phyloP scores from a whole-genome alignment of 1,140 invertebrate species.

The Pseudachorutes palmiensis region DNA sequence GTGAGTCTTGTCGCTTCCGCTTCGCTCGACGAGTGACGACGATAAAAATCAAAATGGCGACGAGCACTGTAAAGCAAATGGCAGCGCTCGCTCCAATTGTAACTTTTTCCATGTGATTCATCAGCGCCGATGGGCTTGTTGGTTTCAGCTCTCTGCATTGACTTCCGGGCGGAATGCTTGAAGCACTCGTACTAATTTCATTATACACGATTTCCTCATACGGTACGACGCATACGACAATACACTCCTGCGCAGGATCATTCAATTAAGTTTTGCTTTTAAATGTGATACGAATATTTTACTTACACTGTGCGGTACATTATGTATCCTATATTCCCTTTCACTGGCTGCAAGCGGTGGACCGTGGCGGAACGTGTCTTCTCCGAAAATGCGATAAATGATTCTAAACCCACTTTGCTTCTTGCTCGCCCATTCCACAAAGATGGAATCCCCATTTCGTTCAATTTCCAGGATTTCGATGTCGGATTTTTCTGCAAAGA shows the following conservation, averaged over 20 bases:
- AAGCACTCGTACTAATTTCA: constrained; percentile 33
- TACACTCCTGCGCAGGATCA: constrained; percentile 62
- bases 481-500: constrained; percentile 49
- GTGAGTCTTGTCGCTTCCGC: constrained; percentile 33
- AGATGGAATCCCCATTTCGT: constrained; percentile 74
- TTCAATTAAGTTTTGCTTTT: constrained; percentile 19
- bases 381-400: constrained; percentile 80
- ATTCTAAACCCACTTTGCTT: constrained; percentile 63
- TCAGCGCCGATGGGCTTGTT: constrained; percentile 45
- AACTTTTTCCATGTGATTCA: constrained; percentile 82
- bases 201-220: constrained; percentile 57
- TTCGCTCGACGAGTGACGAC: constrained; percentile 64
- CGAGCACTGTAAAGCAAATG: constrained; percentile 44
- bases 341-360: constrained; percentile 77
- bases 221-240: constrained; percentile 83
- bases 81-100: constrained; percentile 76
- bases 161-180: constrained; percentile 44
- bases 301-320: constrained; percentile 71
- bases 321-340: constrained; percentile 82
- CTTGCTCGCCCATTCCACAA: constrained; percentile 69
- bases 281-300: no score
- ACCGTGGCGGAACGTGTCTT: constrained; percentile 78
- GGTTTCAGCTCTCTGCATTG: constrained; percentile 78
- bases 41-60: constrained; percentile 55
- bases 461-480: constrained; percentile 69